These are phyloP conservation scores for Drosophila triauraria DNA, from an alignment of 1,140 invertebrate genomes.

Conservation along the genomic window DNA sequence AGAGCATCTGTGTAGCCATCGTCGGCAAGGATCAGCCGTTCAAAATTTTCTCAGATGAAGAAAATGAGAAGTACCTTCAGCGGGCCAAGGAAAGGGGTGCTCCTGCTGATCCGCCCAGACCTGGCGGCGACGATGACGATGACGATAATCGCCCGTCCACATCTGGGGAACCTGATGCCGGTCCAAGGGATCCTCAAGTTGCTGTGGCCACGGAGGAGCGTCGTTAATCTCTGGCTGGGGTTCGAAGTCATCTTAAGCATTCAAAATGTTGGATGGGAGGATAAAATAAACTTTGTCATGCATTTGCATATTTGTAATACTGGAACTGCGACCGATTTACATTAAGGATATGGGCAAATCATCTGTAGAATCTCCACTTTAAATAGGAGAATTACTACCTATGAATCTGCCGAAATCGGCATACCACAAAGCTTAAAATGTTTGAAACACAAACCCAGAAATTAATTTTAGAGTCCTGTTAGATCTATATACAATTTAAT, in stretches of 20 bases:
- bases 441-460: too few relatives aligned
- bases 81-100: constrained; percentile 22
- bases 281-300: constrained; percentile 46
- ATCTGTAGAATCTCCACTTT: too few relatives aligned
- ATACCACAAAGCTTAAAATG: too few relatives aligned
- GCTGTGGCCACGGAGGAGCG: constrained; percentile 29
- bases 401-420: too few relatives aligned
- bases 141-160: constrained; percentile 6
- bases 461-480: too few relatives aligned
- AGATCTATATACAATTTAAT: too few relatives aligned
- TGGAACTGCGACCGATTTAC: background rate
- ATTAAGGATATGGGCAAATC: background rate
- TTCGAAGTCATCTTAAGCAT: constrained; percentile 30
- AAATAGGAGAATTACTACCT: too few relatives aligned
- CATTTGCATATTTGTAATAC: constrained; percentile 37
- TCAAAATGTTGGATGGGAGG: constrained; percentile 40
- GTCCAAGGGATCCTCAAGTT: constrained; percentile 31
- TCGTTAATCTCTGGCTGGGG: background rate
- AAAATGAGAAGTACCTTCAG: constrained; percentile 88
- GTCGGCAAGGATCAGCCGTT: constrained; percentile 92
- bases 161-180: constrained; percentile 8
- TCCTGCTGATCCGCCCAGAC: background rate
- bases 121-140: constrained; percentile 36
- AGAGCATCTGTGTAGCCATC: constrained; percentile 66
- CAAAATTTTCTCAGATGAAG: constrained; percentile 92